Evolutionary conservation across 2,797 vertebrate genomes (phyloP).

Genomic region (Lutra lutra): DNA sequence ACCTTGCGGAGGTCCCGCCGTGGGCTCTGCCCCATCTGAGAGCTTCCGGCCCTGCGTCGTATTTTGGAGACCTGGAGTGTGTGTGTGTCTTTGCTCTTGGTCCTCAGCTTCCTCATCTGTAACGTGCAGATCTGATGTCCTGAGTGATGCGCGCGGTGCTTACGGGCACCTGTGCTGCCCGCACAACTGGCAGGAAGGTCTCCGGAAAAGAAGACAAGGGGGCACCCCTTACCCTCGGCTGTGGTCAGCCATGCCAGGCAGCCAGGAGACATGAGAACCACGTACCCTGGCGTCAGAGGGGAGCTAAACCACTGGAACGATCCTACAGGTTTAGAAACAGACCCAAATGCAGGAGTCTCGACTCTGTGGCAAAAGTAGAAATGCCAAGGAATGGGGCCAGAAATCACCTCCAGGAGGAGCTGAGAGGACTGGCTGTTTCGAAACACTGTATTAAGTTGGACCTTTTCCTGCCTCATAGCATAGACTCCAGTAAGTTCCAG

Average conservation of each 20-base stretch:
- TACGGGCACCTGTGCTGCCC: too few species aligned
- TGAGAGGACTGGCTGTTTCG: background rate
- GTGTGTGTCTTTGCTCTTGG: background rate
- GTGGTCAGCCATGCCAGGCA: background rate
- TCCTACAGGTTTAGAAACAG: background rate
- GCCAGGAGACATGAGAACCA: background rate
- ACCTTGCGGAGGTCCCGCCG: background rate
- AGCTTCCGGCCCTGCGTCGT: background rate
- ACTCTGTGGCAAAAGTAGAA: background rate
- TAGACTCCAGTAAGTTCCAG: background rate
- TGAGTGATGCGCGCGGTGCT: background rate
- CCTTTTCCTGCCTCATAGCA: background rate
- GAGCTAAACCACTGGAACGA: background rate
- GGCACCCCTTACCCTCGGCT: background rate
- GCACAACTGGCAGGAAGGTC: background rate
- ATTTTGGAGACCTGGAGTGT: background rate
- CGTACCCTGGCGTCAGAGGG: background rate
- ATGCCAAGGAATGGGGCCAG: background rate
- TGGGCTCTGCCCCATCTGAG: background rate
- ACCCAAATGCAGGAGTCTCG: too few species aligned
- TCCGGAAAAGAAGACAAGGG: background rate
- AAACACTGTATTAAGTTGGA: background rate
- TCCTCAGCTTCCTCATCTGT: background rate
- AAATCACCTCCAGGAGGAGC: background rate
- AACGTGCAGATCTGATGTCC: background rate